Conservation (phyloP, 2,797 vertebrate genomes). For the Zalophus californianus region DNA sequence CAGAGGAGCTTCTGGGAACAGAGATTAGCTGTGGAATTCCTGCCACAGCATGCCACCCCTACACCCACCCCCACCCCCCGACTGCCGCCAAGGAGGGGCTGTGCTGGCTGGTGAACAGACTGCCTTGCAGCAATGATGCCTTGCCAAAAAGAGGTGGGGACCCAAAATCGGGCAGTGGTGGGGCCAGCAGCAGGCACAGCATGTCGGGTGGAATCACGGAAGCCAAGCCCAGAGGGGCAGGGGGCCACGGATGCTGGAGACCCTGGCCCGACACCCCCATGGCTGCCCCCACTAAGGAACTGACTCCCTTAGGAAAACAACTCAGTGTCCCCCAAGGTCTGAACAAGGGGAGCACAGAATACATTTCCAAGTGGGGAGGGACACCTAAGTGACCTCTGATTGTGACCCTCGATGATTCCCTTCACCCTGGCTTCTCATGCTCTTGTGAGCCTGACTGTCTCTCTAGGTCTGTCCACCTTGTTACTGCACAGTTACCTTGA, state of each 20-base stretch:
- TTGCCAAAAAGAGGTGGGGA: not conserved
- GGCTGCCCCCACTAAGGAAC: not conserved
- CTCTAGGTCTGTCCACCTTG: not conserved
- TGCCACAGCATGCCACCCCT: not conserved
- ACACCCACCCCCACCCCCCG: not conserved
- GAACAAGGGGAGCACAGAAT: not conserved
- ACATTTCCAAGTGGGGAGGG: not conserved
- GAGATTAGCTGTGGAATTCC: not conserved
- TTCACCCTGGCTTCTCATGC: not conserved
- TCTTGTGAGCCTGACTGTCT: not conserved
- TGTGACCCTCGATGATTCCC: not conserved
- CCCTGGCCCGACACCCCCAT: not conserved
- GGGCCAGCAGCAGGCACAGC: not conserved
- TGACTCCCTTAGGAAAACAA: not conserved
- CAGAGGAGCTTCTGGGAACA: not conserved
- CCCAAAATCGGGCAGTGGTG: not conserved
- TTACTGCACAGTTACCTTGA: not conserved
- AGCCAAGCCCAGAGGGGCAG: not conserved
- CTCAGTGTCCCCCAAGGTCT: no score
- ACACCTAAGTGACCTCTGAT: not conserved
- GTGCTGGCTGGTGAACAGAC: not conserved
- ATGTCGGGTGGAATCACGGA: not conserved
- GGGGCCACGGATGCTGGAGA: not conserved
- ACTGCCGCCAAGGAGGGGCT: not conserved
- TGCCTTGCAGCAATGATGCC: not conserved